Base-by-base conservation (phyloP, 2,113 vertebrate genomes). In the Siniperca chuatsi region DNA sequence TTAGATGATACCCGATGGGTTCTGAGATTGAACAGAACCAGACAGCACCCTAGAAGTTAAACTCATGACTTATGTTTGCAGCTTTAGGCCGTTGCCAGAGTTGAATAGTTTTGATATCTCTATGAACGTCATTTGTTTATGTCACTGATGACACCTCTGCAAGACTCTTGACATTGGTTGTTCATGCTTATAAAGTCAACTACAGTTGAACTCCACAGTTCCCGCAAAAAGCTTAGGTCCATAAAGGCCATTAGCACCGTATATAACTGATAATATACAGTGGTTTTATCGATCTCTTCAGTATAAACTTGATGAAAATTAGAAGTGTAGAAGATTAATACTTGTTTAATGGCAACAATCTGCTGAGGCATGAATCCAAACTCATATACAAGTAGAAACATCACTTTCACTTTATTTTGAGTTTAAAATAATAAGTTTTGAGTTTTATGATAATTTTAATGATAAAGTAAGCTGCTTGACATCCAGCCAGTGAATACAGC, bases 61-160 rank as follows among this genome's bases (percentile, higher is more conserved):
- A 85, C 52, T 55, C 52, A 44, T 74, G 65, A 66, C 74, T 71
- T 52, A 44, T 78, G 79, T 73, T 68, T 81, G 83, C 75, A 71
- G 77, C 83, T 85, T 54, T 48, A 65, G 70, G 55, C 67, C 78
- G 46, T 13, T 23, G 3, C 73, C 86, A 86, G 74, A 67, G 67
- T 54, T 70, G 79, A 83, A n/a, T 35, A 60, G 76, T 57, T 46
- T 62, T 35, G 76, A 81, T 87, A 89, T 85, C 79, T 61, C 57
- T 15, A 33, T 52, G 37, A 64, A 81, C 67, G 75, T 88, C 68
- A 88, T 90, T 64, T 84, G 79, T 90, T 91, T 89, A 84, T 78
- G 35, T 48, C 48, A 40, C 66, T 60, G 66, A 76, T 29, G 18
- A 25, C 46, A 23, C 75, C 46, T 58, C 57, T 62, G 29, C 33